Percentiles rank a stretch among this genome's conserved stretches.
Conservation (phyloP, 1,140 invertebrate genomes). For the Brachystomella parvula region DNA sequence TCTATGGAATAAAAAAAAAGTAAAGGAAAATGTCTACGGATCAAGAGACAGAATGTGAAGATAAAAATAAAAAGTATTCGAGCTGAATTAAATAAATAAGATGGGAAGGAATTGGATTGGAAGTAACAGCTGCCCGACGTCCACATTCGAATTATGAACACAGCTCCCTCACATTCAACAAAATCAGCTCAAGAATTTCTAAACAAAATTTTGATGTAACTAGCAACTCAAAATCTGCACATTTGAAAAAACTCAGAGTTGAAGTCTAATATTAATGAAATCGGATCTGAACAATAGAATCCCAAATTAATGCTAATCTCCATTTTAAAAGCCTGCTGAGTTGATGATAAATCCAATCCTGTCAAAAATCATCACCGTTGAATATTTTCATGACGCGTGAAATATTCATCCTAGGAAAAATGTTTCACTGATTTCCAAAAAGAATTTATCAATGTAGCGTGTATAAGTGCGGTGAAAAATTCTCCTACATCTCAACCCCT, state of each 20-base stretch:
- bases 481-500: background rate
- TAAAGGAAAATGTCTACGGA: background rate
- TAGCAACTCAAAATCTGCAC: background rate
- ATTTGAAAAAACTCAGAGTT: background rate
- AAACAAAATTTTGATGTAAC: background rate
- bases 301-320: background rate
- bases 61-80: background rate
- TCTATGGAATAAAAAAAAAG: background rate
- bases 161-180: background rate
- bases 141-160: background rate
- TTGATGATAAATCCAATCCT: slow-evolving; percentile 9
- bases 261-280: background rate
- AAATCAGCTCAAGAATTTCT: background rate
- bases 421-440: background rate
- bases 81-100: background rate
- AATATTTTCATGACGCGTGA: slow-evolving; percentile 11
- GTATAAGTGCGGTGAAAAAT: background rate
- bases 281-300: background rate
- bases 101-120: background rate
- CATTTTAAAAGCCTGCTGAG: background rate
- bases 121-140: background rate
- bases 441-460: background rate
- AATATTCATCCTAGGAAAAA: background rate
- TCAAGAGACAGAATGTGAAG: background rate
- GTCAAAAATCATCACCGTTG: slow-evolving; percentile 1